Evolutionary conservation across 2,113 vertebrate genomes (phyloP).

Genomic region (Paracanthobrama guichenoti): DNA sequence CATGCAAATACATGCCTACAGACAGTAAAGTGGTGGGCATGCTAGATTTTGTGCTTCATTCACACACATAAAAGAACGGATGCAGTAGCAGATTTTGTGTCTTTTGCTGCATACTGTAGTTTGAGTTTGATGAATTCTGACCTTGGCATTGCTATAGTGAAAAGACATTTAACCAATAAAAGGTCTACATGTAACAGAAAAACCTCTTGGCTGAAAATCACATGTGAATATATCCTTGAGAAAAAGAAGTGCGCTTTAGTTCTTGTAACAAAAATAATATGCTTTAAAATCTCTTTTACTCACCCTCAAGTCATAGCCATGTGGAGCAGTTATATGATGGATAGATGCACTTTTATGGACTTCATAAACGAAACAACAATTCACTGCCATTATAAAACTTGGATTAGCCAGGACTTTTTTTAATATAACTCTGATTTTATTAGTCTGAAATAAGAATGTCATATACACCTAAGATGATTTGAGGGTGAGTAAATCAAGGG

Average conservation of each 20-base stretch:
- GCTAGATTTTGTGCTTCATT: not conserved
- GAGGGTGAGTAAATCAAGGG: no score
- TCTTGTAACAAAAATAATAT: not conserved
- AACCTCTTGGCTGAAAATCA: not conserved
- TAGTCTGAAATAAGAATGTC: no score
- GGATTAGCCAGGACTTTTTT: no score
- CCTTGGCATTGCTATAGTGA: not conserved
- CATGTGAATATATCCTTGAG: no score
- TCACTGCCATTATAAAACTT: no score
- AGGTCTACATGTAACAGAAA: not conserved
- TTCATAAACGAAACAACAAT: no score
- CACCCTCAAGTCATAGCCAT: no score
- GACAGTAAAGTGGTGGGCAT: not conserved
- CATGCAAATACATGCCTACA: constrained; percentile 4
- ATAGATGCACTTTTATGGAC: no score
- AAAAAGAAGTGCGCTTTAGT: not conserved
- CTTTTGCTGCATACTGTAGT: not conserved
- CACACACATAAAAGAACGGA: not conserved
- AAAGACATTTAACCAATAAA: not conserved
- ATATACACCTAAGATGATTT: no score
- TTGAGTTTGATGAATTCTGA: not conserved
- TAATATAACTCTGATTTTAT: no score
- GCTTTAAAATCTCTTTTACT: no score
- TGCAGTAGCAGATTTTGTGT: not conserved
- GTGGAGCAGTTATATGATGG: no score